phyloP scores from a whole-genome alignment of 2,888 invertebrate genomes.

The Mythimna vitellina region DNA sequence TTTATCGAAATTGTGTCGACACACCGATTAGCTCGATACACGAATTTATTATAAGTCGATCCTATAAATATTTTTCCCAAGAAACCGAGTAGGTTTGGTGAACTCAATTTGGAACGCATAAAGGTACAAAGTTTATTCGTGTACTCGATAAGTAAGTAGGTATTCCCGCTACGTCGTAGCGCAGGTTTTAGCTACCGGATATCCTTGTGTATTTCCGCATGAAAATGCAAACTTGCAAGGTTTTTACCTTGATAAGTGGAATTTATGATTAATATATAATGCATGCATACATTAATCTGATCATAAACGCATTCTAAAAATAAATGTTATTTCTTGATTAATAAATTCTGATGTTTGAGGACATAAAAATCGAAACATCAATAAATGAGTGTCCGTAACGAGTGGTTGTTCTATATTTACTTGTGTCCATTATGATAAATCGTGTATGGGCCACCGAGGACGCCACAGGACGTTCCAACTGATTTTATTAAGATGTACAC shows the following conservation, averaged over 20 bases:
- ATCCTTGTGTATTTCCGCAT: conserved; percentile 50
- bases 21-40: conserved; percentile 75
- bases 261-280: conserved; percentile 13
- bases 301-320: conserved; percentile 17
- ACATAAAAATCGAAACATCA: conserved; percentile 46
- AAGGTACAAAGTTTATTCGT: conserved; percentile 9
- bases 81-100: conserved; percentile 51
- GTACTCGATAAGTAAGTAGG: conserved; percentile 8
- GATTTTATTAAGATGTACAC: conserved; percentile 79
- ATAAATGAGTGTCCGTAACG: conserved; percentile 70
- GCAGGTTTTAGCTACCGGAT: conserved; percentile 40
- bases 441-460: conserved; percentile 75
- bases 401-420: conserved; percentile 77
- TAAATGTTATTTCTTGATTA: conserved; percentile 29
- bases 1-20: conserved; percentile 83
- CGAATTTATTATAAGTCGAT: conserved; percentile 66
- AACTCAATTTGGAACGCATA: conserved; percentile 42
- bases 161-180: conserved; percentile 26
- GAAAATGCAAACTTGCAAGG: conserved; percentile 30
- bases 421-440: conserved; percentile 75
- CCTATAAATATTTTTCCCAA: conserved; percentile 59
- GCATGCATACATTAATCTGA: conserved; percentile 25
- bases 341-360: conserved; percentile 19
- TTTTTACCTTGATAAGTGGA: background rate
- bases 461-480: conserved; percentile 65